Conservation (phyloP, 2,888 invertebrate genomes). For the Yponomeuta plumbellus region DNA sequence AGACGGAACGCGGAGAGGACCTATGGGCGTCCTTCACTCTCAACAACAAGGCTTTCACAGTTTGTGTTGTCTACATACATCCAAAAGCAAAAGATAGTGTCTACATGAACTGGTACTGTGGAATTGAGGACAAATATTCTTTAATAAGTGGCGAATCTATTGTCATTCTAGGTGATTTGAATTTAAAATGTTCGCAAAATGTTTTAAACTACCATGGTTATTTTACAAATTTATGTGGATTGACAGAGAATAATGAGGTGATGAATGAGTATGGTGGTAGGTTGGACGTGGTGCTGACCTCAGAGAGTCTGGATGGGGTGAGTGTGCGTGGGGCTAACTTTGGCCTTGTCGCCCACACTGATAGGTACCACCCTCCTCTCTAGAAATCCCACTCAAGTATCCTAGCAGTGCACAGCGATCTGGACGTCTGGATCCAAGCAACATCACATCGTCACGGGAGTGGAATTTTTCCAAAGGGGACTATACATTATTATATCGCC, state of each 20-base stretch:
- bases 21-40: background rate
- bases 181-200: background rate
- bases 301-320: background rate
- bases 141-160: background rate
- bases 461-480: constrained; percentile 13
- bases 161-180: constrained; percentile 9
- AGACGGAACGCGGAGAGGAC: no score
- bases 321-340: background rate
- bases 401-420: no score
- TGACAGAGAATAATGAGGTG: constrained; percentile 11
- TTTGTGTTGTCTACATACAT: constrained; percentile 27
- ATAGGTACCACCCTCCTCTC: constrained; percentile 13
- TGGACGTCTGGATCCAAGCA: background rate
- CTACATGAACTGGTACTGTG: constrained; percentile 1
- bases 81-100: background rate
- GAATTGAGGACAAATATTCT: background rate
- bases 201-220: constrained; percentile 7
- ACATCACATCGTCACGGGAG: background rate
- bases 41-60: constrained; percentile 25
- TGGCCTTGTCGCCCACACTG: background rate
- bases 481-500: background rate
- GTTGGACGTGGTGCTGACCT: constrained; percentile 13
- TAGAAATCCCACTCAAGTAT: background rate
- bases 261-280: constrained; percentile 4
- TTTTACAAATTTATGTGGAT: constrained; percentile 6